These are phyloP conservation scores for Zaprionus inermis DNA, from an alignment of 1,140 invertebrate species.

Conservation along the genomic window DNA sequence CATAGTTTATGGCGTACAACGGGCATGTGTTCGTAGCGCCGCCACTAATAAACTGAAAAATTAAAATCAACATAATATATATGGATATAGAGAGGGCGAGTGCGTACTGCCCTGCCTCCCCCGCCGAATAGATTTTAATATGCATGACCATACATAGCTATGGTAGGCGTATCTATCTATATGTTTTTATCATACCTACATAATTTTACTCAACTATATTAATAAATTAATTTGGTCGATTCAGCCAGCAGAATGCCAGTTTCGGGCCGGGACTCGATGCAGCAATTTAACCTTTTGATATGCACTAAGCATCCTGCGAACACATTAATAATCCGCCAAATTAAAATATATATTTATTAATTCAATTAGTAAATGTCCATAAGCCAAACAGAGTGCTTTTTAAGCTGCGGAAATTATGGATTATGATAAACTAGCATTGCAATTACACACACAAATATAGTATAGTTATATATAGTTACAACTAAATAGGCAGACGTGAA, in stretches of 20 bases:
- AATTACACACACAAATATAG: neutral
- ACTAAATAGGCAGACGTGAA: conserved; percentile 1
- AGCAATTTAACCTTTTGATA: conserved; percentile 64
- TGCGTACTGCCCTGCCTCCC: neutral
- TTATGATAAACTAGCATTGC: conserved; percentile 32
- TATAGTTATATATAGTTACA: neutral
- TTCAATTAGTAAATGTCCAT: conserved; percentile 59
- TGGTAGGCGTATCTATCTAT: conserved; percentile 7
- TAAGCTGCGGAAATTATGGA: conserved; percentile 52
- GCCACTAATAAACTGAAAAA: conserved; percentile 63
- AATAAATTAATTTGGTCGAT: conserved; percentile 65
- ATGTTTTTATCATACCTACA: conserved; percentile 47
- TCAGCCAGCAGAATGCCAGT: conserved; percentile 9
- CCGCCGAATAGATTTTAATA: conserved; percentile 55
- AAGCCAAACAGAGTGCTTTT: conserved; percentile 34
- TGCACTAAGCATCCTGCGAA: conserved; percentile 35
- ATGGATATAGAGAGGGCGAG: conserved; percentile 14
- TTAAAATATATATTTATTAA: conserved; percentile 62
- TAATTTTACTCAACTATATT: conserved; percentile 48
- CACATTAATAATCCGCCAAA: conserved; percentile 49
- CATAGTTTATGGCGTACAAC: conserved; percentile 36
- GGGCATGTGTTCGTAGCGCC: conserved; percentile 1
- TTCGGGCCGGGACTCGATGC: neutral
- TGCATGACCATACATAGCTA: conserved; percentile 33
- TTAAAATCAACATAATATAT: conserved; percentile 68